Conservation (phyloP, 2,888 invertebrate species). For the Epiblema foenella region DNA sequence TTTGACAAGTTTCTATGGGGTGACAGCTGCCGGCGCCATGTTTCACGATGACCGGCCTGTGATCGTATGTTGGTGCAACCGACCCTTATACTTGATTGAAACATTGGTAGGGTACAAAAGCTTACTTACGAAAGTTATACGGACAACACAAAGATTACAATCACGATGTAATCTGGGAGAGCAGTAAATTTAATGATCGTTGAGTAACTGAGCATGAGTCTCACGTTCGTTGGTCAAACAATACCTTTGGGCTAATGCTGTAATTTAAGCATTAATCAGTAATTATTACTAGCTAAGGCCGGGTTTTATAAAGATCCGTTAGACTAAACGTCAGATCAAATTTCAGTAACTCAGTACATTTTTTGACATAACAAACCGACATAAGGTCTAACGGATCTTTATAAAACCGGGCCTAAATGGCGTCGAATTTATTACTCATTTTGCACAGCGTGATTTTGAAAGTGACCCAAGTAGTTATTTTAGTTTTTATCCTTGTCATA, state of each 20-base stretch:
- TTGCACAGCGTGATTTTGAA: neutral
- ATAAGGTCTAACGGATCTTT: no score
- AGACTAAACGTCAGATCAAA: no score
- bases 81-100: neutral
- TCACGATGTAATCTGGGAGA: neutral
- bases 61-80: no score
- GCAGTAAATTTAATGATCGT: neutral
- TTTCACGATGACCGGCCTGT: no score
- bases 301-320: no score
- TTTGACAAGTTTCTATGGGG: no score
- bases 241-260: neutral
- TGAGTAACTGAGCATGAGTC: slow-evolving; percentile 5
- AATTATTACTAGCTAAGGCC: neutral
- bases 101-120: neutral
- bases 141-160: no score
- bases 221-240: neutral
- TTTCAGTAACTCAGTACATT: no score
- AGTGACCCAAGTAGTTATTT: neutral
- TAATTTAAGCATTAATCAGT: neutral
- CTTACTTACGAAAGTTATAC: neutral
- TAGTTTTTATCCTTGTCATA: neutral
- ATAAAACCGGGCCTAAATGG: no score
- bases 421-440: slow-evolving; percentile 42
- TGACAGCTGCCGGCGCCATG: no score
- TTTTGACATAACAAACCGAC: no score